A percentile compares a stretch with the other conserved stretches of the same genome.
Conservation (phyloP, 2,113 vertebrate species). For the Odobenus rosmarus region DNA sequence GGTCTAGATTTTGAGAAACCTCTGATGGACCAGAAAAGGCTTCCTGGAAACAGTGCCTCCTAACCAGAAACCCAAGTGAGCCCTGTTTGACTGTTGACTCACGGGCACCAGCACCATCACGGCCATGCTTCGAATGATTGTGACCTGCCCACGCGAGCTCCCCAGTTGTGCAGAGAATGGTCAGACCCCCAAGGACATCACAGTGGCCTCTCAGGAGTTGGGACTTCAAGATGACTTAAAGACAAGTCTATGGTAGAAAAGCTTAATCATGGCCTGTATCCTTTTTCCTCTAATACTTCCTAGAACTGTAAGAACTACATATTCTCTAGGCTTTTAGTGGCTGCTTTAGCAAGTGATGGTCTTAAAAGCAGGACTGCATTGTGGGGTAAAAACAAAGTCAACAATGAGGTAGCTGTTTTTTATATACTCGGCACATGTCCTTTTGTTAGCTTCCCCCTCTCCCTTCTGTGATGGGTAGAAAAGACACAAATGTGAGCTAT, state of each 20-base stretch:
- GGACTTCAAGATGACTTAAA: neutral
- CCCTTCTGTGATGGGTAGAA: neutral
- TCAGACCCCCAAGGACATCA: neutral
- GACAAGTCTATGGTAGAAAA: neutral
- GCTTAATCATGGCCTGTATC: neutral
- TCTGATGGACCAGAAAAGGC: neutral
- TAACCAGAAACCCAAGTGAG: neutral
- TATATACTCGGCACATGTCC: neutral
- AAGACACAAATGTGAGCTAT: neutral
- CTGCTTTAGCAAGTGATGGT: neutral
- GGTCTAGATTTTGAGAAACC: neutral
- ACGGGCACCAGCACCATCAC: neutral
- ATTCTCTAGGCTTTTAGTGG: neutral
- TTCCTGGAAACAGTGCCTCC: neutral
- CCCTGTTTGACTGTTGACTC: neutral
- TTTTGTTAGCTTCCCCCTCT: neutral
- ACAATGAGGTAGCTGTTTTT: neutral
- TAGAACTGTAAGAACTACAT: neutral
- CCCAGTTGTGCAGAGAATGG: neutral
- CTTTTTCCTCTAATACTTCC: neutral
- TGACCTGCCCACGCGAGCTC: neutral
- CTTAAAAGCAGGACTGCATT: neutral
- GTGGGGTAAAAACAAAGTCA: neutral
- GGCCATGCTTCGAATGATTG: neutral
- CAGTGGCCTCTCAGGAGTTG: neutral